Base-by-base conservation (phyloP, 2,888 invertebrate species). In the Dioctria linearis region DNA sequence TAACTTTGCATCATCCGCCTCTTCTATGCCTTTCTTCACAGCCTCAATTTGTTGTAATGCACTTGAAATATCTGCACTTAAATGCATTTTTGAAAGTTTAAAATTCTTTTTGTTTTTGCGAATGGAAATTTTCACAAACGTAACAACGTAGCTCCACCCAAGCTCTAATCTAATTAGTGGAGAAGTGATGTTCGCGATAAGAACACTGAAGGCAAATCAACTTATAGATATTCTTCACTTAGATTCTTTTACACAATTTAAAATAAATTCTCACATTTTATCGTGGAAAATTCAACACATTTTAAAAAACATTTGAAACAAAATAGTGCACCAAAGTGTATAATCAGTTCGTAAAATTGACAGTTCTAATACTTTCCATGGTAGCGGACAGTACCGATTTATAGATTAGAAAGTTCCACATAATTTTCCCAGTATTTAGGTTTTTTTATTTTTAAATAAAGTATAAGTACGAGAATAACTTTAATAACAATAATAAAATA, bases 31-130 rank as follows among this genome's bases (percentile, higher is more conserved):
- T 86, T 94, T 92, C 88, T 97, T 96, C 49, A 97, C 95, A 85
- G 95, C 95, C 89, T 97, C 97, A 86, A 97, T 90, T 86, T 97
- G 93, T 88, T 96, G 95, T 83, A 97, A 91, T 82, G 97, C 97
- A 87, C 95, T 95, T 54, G 96, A 96, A 87, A 96, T 95, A 90
- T 97, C 97, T 3, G 87, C 88, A 80, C 87, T 88, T 66, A 89
- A 83, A 85, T 89, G 89, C 89, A 89, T 89, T 83, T 82, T 82
- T 65, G 51, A 9, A 40, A 39, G 57, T 59, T 51, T 65, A 25
- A 43, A 61, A 40, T 43, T 11, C 4, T n/a, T 40, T 40, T 11
- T n/a, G 11, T 39, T 75, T 6, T n/a, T 59, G 25, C 9, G 40
- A 11, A 5, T 78, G 25, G 49, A 78, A 69, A 37, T 43, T 76